These are phyloP conservation scores for Chalcis sispes DNA, from an alignment of 2,888 invertebrate genomes.

Conservation along the genomic window DNA sequence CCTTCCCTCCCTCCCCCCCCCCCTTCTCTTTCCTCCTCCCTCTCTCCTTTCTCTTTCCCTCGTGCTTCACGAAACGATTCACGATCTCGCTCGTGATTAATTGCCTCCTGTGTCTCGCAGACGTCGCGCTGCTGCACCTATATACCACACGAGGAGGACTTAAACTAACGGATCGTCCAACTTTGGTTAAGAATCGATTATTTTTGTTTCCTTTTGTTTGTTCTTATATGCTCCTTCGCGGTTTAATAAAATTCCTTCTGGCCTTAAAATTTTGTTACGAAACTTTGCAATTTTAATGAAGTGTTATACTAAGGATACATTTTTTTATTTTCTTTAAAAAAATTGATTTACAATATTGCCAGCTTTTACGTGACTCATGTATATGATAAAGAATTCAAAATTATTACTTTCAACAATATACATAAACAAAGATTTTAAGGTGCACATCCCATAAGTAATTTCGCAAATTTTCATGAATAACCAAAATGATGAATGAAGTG, in stretches of 20 bases:
- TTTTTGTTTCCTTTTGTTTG: conserved; percentile 34
- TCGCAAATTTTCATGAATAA: too few relatives aligned
- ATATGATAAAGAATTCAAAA: too few relatives aligned
- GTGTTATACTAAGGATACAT: too few relatives aligned
- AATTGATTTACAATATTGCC: too few relatives aligned
- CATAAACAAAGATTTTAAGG: too few relatives aligned
- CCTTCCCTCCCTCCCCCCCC: conserved; percentile 20
- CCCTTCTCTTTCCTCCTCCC: conserved; percentile 10
- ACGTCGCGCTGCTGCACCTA: conserved; percentile 32
- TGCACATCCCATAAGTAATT: too few relatives aligned
- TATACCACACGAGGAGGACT: conserved; percentile 8
- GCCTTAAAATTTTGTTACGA: too few relatives aligned
- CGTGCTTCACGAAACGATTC: conserved; percentile 63
- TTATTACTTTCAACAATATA: too few relatives aligned
- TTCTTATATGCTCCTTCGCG: background rate
- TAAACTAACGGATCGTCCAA: conserved; percentile 48
- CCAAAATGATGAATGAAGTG: too few relatives aligned
- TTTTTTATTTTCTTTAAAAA: too few relatives aligned
- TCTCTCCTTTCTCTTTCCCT: conserved; percentile 11
- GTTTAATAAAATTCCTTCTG: background rate
- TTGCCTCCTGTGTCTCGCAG: conserved; percentile 67
- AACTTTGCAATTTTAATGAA: background rate
- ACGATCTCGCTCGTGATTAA: conserved; percentile 72
- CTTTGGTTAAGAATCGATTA: conserved; percentile 38
- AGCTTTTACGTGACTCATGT: too few relatives aligned